Conservation (phyloP, 2,797 vertebrate genomes). For the Remorina albescens region DNA sequence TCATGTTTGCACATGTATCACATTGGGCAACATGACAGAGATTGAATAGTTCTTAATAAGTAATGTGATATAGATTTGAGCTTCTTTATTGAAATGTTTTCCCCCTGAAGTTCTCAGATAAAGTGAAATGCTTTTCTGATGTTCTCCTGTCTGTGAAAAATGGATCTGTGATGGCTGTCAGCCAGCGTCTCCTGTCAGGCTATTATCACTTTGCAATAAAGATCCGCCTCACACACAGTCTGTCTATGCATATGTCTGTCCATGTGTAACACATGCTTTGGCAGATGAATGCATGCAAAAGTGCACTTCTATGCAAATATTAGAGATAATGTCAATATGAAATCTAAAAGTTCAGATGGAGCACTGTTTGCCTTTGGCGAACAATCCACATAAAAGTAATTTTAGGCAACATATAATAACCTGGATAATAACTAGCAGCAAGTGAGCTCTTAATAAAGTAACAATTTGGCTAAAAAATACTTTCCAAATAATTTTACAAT, state of each 20-base stretch:
- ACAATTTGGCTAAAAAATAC: constrained; percentile 45
- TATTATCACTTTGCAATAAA: constrained; percentile 40
- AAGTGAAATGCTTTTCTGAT: constrained; percentile 20
- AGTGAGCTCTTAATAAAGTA: constrained; percentile 55
- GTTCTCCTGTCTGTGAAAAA: constrained; percentile 6
- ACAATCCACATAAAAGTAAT: constrained; percentile 15
- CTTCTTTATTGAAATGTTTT: constrained; percentile 17
- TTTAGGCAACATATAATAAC: constrained; percentile 23
- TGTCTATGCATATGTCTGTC: not conserved
- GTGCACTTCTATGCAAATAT: not conserved
- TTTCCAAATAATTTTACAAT: constrained; percentile 64
- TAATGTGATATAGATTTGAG: constrained; percentile 24
- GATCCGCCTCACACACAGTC: not conserved
- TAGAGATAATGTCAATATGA: not conserved
- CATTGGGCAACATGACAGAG: constrained; percentile 13
- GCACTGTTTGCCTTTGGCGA: constrained; percentile 31
- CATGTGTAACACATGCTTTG: not conserved
- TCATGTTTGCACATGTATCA: constrained; percentile 14
- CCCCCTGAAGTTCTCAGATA: constrained; percentile 17
- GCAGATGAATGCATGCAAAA: not conserved
- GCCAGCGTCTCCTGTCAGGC: constrained; percentile 22
- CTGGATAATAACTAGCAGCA: constrained; percentile 39
- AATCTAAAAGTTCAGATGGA: constrained; percentile 36
- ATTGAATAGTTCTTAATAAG: constrained; percentile 20
- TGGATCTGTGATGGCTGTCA: constrained; percentile 27